Percentiles rank a stretch among this genome's conserved stretches.
Conservation (phyloP, 2,113 vertebrate genomes). For the Grus americana region DNA sequence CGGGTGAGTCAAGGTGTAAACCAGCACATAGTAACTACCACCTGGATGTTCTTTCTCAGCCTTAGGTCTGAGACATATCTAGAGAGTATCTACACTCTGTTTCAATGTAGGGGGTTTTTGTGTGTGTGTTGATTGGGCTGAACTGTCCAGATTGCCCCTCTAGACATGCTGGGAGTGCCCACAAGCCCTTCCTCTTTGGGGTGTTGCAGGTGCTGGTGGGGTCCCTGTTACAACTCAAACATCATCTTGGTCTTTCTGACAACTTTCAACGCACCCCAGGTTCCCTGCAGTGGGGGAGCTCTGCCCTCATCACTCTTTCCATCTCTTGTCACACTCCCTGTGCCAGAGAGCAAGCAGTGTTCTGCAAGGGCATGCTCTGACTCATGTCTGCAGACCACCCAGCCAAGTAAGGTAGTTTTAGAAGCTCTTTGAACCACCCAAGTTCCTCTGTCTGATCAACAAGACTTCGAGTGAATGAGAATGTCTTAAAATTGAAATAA, state of each 20-base stretch:
- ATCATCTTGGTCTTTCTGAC: not conserved
- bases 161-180: not conserved
- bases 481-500: not conserved
- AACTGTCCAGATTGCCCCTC: not conserved
- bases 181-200: not conserved
- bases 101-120: not conserved
- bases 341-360: not conserved
- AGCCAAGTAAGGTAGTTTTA: not conserved
- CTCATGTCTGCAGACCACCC: not conserved
- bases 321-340: not conserved
- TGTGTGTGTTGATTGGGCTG: not conserved
- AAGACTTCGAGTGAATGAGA: not conserved
- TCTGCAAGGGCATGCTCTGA: not conserved
- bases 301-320: not conserved
- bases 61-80: not conserved
- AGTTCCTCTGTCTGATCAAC: not conserved
- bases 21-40: not conserved
- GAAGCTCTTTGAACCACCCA: not conserved
- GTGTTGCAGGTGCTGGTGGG: not conserved
- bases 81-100: not conserved
- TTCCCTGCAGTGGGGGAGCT: not conserved
- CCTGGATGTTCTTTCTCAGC: not conserved
- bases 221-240: not conserved
- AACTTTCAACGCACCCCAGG: not conserved
- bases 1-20: not conserved